Evolutionary conservation across 2,113 vertebrate species (phyloP).

Genomic region (Cygnus buccinator): DNA sequence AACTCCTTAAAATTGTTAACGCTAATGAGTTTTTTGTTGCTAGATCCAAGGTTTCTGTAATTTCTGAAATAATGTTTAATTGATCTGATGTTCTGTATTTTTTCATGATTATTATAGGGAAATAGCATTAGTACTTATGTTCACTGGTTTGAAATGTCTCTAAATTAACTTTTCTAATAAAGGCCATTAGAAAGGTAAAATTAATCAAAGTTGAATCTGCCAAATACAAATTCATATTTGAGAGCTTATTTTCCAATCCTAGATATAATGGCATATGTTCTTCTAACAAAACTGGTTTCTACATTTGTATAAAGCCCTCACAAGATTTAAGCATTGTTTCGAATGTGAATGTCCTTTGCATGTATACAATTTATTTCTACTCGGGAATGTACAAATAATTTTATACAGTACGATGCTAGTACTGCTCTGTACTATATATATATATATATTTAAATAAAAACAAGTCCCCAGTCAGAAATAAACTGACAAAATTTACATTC

Average conservation of each 20-base stretch:
- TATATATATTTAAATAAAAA: slow-evolving; percentile 68
- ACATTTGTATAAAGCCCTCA: slow-evolving; percentile 61
- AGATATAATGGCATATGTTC: slow-evolving; percentile 61
- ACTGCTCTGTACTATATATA: slow-evolving; percentile 69
- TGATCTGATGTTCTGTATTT: slow-evolving; percentile 62
- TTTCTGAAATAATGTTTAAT: slow-evolving; percentile 45
- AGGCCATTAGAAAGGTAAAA: slow-evolving; percentile 64
- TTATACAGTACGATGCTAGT: slow-evolving; percentile 75
- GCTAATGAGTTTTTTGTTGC: slow-evolving; percentile 39
- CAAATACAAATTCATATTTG: slow-evolving; percentile 70
- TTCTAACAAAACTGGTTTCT: slow-evolving; percentile 55
- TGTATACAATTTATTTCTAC: slow-evolving; percentile 67
- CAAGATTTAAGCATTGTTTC: slow-evolving; percentile 67
- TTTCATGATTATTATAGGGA: slow-evolving; percentile 50
- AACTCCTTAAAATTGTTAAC: slow-evolving; percentile 62
- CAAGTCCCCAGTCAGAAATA: slow-evolving; percentile 80
- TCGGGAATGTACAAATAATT: slow-evolving; percentile 75
- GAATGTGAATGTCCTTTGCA: slow-evolving; percentile 59
- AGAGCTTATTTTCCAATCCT: slow-evolving; percentile 69
- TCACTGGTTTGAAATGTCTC: slow-evolving; percentile 62
- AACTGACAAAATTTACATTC: slow-evolving; percentile 84
- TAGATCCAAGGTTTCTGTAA: slow-evolving; percentile 12
- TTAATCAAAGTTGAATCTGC: slow-evolving; percentile 64
- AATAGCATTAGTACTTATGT: slow-evolving; percentile 52
- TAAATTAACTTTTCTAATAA: slow-evolving; percentile 70